These are phyloP conservation scores for Metopia argyrocephala DNA, from an alignment of 2,888 invertebrate species.

Conservation along the genomic window DNA sequence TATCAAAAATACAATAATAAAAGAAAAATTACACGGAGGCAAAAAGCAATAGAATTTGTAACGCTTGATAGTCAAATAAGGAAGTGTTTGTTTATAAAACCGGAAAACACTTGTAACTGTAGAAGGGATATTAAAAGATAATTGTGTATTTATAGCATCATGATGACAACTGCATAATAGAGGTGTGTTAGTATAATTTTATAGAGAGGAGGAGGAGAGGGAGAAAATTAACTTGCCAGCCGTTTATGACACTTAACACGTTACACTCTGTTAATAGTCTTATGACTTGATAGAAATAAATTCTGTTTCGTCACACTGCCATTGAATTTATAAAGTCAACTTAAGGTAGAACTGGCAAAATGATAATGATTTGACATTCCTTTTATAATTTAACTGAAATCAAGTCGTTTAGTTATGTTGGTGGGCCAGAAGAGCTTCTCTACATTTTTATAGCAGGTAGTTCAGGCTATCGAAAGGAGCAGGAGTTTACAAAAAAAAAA, in stretches of 20 bases:
- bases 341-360: constrained; percentile 53
- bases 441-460: constrained; percentile 4
- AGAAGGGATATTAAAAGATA: constrained; percentile 32
- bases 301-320: constrained; percentile 54
- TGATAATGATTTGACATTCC: constrained; percentile 63
- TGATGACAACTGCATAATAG: constrained; percentile 54
- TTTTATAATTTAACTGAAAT: constrained; percentile 58
- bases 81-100: constrained; percentile 71
- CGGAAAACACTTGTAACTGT: constrained; percentile 67
- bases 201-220: constrained; percentile 9
- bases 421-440: constrained; percentile 12
- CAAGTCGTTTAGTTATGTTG: constrained; percentile 38
- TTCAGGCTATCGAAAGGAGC: not conserved
- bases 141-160: constrained; percentile 18
- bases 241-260: constrained; percentile 60
- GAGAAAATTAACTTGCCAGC: constrained; percentile 49
- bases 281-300: constrained; percentile 61
- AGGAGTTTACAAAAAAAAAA: constrained; percentile 67
- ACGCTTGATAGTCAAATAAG: constrained; percentile 70
- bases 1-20: not conserved
- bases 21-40: not conserved
- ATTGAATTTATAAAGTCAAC: constrained; percentile 41
- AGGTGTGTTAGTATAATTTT: too few species aligned
- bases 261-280: constrained; percentile 24
- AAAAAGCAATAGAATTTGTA: constrained; percentile 68